A percentile compares a stretch with the other conserved stretches of the same genome.
These are phyloP conservation scores for Euphydryas editha DNA, from an alignment of 2,888 invertebrate genomes.

Conservation along the genomic window DNA sequence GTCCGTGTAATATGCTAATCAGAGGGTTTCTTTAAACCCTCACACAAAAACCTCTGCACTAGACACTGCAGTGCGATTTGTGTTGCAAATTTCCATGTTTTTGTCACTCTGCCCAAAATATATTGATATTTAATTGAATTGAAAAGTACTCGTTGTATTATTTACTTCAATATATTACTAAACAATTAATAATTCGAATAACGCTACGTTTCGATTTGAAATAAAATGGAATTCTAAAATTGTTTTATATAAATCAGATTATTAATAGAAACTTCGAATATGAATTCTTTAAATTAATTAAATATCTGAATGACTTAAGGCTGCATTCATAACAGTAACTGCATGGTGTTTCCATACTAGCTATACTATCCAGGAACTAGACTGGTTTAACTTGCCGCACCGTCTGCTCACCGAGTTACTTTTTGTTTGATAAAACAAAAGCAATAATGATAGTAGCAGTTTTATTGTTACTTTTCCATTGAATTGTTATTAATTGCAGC, in stretches of 20 bases:
- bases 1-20: constrained; percentile 79
- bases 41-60: constrained; percentile 82
- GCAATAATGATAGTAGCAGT: constrained; percentile 22
- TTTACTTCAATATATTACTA: background rate
- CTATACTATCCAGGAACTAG: constrained; percentile 14
- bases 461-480: constrained; percentile 14
- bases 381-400: constrained; percentile 28
- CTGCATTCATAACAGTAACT: constrained; percentile 6
- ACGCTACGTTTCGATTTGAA: background rate
- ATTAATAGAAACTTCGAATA: background rate
- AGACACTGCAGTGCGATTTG: constrained; percentile 83
- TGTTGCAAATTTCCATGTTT: constrained; percentile 73
- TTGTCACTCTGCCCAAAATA: constrained; percentile 26
- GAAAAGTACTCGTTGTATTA: background rate
- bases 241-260: background rate
- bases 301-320: background rate
- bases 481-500: background rate
- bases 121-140: constrained; percentile 14
- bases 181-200: background rate
- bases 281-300: background rate
- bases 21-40: constrained; percentile 76
- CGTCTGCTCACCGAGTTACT: constrained; percentile 24
- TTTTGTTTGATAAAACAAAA: constrained; percentile 34
- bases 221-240: background rate
- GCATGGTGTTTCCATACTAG: constrained; percentile 14